Evolutionary conservation across 2,113 vertebrate species (phyloP).

Genomic region (Malurus melanocephalus): DNA sequence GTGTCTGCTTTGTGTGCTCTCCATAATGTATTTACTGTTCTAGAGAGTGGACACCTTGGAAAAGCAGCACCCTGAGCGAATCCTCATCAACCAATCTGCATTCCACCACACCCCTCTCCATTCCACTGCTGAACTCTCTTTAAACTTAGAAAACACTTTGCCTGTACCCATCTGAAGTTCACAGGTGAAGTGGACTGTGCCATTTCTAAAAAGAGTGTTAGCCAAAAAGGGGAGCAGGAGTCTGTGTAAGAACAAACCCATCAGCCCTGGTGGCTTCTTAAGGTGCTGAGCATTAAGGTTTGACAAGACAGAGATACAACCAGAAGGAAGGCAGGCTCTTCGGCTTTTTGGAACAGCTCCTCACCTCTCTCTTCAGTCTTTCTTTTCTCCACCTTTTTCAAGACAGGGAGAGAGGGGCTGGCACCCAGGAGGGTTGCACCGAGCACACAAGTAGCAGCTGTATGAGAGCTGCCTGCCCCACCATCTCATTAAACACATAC

Average conservation of each 20-base stretch:
- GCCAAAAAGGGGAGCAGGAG: background rate
- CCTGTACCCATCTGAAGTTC: background rate
- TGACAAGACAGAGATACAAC: background rate
- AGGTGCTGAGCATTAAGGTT: background rate
- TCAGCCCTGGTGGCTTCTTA: background rate
- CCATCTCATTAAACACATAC: background rate
- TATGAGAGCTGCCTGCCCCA: background rate
- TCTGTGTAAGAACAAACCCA: background rate
- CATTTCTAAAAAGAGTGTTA: background rate
- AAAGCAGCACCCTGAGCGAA: background rate
- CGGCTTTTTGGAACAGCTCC: background rate
- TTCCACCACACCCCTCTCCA: background rate
- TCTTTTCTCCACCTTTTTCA: background rate
- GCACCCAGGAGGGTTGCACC: background rate
- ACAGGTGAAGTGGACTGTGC: background rate
- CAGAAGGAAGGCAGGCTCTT: background rate
- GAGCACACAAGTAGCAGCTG: rapidly evolving
- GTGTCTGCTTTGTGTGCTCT: background rate
- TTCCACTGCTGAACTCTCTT: background rate
- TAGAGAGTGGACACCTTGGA: rapidly evolving
- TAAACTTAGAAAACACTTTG: background rate
- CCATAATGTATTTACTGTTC: background rate
- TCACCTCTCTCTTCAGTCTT: background rate
- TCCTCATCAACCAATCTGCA: background rate
- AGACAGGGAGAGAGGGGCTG: background rate